Conservation (phyloP, 2,113 vertebrate species). For the Aphyosemion australe region DNA sequence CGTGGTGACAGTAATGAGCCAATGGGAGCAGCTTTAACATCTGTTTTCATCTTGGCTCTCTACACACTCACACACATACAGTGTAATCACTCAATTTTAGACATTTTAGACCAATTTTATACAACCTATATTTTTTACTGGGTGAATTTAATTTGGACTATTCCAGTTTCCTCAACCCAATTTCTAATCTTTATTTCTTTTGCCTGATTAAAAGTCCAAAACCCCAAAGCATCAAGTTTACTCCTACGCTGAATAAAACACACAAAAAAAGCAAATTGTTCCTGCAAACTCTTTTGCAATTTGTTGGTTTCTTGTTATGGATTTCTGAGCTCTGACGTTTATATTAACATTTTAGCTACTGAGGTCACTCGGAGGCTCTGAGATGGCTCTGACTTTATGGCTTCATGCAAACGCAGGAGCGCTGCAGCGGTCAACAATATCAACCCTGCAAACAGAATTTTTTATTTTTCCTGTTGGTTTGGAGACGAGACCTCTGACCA, state of each 20-base stretch:
- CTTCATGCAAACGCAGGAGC: neutral
- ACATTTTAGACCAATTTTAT: too few species aligned
- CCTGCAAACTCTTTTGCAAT: neutral
- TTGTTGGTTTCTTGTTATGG: neutral
- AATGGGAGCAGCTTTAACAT: too few species aligned
- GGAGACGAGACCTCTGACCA: neutral
- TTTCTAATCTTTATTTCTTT: neutral
- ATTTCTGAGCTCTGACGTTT: neutral
- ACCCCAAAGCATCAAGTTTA: neutral
- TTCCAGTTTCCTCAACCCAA: neutral
- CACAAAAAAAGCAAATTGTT: neutral
- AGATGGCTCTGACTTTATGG: neutral
- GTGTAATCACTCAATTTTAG: too few species aligned
- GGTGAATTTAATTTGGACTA: too few species aligned
- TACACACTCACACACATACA: too few species aligned
- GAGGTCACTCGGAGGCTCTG: slow-evolving; percentile 1
- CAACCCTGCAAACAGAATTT: neutral
- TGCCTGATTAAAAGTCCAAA: neutral
- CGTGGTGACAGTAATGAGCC: too few species aligned
- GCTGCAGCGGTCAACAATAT: neutral
- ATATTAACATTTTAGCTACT: neutral
- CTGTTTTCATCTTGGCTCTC: too few species aligned
- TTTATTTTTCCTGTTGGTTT: neutral
- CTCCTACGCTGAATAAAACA: too few species aligned
- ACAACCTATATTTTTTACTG: too few species aligned